phyloP scores from a whole-genome alignment of 2,113 vertebrate genomes.

The Furnarius figulus region DNA sequence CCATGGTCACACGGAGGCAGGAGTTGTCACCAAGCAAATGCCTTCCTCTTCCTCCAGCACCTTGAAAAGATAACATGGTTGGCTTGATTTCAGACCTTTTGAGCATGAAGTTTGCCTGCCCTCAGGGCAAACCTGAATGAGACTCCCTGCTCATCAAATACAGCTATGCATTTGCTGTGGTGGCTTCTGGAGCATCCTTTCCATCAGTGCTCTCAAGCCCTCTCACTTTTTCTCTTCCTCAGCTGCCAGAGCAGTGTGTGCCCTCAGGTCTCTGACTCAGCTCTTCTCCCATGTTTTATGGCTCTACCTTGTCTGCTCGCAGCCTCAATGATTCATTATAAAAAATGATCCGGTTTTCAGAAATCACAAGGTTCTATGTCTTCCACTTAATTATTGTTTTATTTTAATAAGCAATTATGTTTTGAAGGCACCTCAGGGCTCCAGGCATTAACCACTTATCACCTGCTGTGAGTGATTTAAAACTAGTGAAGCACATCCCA shows the following conservation, averaged over 20 bases:
- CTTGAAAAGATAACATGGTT: neutral
- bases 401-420: conserved; percentile 55
- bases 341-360: conserved; percentile 24
- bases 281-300: neutral
- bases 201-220: neutral
- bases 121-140: neutral
- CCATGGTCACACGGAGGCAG: neutral
- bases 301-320: neutral
- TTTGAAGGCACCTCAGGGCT: conserved; percentile 51
- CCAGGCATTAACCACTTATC: conserved; percentile 40
- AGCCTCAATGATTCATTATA: neutral
- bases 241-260: neutral
- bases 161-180: neutral
- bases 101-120: neutral
- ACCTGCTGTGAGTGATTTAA: conserved; percentile 30
- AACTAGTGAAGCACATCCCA: conserved; percentile 10
- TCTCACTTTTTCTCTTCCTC: neutral
- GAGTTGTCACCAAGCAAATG: neutral
- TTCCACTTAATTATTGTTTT: conserved; percentile 60
- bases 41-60: neutral
- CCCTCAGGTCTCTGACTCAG: neutral
- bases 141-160: neutral
- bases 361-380: conserved; percentile 17
- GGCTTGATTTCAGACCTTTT: neutral
- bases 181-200: neutral